Evolutionary conservation across 2,888 invertebrate species (phyloP).

Genomic region (Thymelicus sylvestris): DNA sequence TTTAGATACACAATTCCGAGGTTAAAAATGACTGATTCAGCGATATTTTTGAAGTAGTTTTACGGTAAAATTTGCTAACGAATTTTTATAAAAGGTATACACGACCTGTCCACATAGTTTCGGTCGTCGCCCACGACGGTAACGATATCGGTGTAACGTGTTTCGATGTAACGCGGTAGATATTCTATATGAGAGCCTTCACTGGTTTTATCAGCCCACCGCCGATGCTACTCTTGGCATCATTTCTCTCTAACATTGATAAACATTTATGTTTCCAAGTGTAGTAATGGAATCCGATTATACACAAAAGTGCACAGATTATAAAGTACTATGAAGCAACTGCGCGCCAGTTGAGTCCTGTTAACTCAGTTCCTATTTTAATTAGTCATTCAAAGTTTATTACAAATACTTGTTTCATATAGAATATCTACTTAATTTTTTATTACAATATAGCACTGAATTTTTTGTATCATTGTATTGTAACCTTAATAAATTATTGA

Average conservation of each 20-base stretch:
- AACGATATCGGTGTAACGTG: neutral
- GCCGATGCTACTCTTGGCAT: no score
- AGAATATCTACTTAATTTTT: constrained; percentile 17
- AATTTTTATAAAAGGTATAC: no score
- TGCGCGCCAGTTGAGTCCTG: constrained; percentile 6
- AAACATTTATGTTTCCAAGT: neutral
- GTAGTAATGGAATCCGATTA: no score
- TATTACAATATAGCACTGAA: neutral
- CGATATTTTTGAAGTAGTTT: no score
- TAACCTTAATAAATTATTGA: neutral
- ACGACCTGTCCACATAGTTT: neutral
- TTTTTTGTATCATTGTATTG: constrained; percentile 5
- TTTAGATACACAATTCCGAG: no score
- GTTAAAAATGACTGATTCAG: no score
- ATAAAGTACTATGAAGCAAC: neutral
- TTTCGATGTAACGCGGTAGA: constrained; percentile 2
- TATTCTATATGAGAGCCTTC: constrained; percentile 15
- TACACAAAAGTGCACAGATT: no score
- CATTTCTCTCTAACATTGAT: neutral
- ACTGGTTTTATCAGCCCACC: no score
- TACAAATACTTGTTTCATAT: constrained; percentile 7
- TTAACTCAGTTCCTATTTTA: constrained; percentile 22
- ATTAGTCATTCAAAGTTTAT: constrained; percentile 7
- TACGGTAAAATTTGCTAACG: no score
- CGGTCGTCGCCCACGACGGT: neutral